A percentile compares a stretch with the other conserved stretches of the same genome.
Evolutionary conservation across 2,113 vertebrate species (phyloP).

Genomic region (Hemiprocne comata): DNA sequence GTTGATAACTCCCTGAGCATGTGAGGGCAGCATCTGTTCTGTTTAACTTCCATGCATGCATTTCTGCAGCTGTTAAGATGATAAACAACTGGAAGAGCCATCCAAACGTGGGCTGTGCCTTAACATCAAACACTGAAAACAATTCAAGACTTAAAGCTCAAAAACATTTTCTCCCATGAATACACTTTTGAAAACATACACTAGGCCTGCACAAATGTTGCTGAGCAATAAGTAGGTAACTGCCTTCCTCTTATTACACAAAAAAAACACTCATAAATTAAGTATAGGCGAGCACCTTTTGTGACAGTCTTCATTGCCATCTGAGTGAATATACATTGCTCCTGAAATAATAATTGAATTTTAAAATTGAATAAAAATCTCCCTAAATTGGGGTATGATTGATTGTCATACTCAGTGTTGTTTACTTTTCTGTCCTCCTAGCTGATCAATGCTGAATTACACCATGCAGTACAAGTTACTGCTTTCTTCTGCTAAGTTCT

Average conservation of each 20-base stretch:
- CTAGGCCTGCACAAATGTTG: no score
- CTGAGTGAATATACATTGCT: background rate
- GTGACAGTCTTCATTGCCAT: background rate
- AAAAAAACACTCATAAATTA: background rate
- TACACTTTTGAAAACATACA: background rate
- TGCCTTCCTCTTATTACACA: background rate
- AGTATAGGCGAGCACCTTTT: background rate
- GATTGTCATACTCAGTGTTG: background rate
- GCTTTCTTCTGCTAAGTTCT: background rate
- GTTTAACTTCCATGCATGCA: background rate
- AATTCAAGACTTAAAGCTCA: background rate
- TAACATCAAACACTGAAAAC: background rate
- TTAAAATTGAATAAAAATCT: background rate
- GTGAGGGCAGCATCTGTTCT: background rate
- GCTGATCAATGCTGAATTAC: background rate
- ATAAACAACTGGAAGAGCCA: background rate
- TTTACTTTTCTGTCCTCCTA: background rate
- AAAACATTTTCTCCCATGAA: background rate
- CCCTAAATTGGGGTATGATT: background rate
- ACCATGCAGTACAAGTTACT: background rate
- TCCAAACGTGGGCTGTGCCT: no score
- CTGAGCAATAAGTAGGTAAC: background rate
- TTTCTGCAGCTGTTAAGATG: background rate
- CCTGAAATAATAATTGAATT: background rate
- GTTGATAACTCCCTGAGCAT: fast-evolving